These are phyloP conservation scores for Elephas maximus DNA, from an alignment of 2,113 vertebrate genomes.

Conservation along the genomic window DNA sequence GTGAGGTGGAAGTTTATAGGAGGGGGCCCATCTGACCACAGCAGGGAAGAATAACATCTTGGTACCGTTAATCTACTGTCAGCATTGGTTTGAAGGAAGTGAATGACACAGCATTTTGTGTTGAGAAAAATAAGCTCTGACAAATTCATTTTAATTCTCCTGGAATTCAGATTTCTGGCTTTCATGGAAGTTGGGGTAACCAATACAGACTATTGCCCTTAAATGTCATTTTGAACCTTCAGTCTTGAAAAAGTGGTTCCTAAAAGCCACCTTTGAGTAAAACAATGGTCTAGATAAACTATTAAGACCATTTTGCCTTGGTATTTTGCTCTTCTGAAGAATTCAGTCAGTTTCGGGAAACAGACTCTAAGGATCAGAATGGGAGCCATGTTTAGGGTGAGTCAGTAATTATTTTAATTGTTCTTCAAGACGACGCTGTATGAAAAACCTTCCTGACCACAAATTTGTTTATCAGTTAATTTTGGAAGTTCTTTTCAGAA, in stretches of 20 bases:
- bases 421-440: no score
- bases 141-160: neutral
- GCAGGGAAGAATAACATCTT: neutral
- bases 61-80: neutral
- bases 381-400: no score
- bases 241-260: neutral
- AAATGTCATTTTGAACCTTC: neutral
- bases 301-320: no score
- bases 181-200: neutral
- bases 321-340: no score
- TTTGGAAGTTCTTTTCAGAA: no score
- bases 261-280: neutral
- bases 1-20: neutral
- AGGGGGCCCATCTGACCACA: neutral
- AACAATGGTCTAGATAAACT: no score
- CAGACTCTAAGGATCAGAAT: no score
- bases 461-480: no score
- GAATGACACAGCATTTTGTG: conserved; percentile 46
- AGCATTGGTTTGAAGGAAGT: conserved; percentile 3
- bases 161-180: neutral
- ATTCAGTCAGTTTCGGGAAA: no score
- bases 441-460: no score
- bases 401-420: no score
- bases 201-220: neutral
- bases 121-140: conserved; percentile 28